Base-by-base conservation (phyloP, 53 echinoderm and acorn worm genomes). In the Holothuria scabra region DNA sequence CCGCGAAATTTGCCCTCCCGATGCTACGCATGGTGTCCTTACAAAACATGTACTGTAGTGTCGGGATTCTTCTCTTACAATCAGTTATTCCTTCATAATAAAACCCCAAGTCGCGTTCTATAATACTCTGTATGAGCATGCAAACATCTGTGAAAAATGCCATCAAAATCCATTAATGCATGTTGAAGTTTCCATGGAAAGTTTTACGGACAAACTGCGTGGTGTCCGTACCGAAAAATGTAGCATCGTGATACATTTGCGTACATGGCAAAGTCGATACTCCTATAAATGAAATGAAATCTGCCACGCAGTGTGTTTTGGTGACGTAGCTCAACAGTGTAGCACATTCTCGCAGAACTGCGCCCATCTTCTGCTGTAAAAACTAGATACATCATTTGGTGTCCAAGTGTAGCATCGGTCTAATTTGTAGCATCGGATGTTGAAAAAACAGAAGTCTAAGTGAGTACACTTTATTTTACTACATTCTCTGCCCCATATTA, bases 11-110 rank as follows among this genome's bases (percentile, higher is more conserved):
- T 69, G 70, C 70, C 70, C 70, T 69, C 70, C 70, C 70, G 70
- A 69, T 37, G 70, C 70, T 69, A 69, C 70, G 70, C 70, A 30
- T 29, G 70, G 70, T 69, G 70, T 69, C 70, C 70, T 33, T 69
- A 34, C 28, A 28, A 28, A 69, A 69, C 12, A 30, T 69, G 21
- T 30, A 32, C n/a, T 69, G 70, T 69, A 69, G 70, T 37, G 29
- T 69, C 70, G 70, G 70, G 70, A 69, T 69, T 34, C 12, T 28
- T 32, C 41, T 10, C 32, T 69, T 24, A 69, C 32, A 12, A 69
- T 14, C 32, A 30, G 70, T 24, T 69, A 32, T 10, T 69, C 0
- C 70, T 69, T 12, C 32, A 69, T 11, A 23, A 28, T 28, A 11
- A 11, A 29, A 23, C 70, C 32, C 70, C 31, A 30, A 69, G 32